Conservation (phyloP, 2,113 vertebrate species). For the Gnathonemus longibarbis region DNA sequence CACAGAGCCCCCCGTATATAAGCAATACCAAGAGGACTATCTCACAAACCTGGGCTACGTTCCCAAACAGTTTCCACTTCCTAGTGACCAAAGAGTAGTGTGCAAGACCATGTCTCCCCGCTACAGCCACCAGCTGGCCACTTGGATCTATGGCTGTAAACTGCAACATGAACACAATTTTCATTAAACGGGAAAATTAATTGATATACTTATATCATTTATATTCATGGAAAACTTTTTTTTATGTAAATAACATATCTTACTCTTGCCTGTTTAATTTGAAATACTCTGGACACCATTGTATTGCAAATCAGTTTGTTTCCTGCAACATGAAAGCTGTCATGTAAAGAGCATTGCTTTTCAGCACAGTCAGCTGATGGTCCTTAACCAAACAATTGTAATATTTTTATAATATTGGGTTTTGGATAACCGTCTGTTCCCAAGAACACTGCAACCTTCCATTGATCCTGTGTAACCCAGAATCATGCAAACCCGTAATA, state of each 20-base stretch:
- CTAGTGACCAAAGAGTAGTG: slow-evolving; percentile 92
- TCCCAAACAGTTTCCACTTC: slow-evolving; percentile 98
- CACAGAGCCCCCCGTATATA: neutral
- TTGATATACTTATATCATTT: neutral
- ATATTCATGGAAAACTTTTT: neutral
- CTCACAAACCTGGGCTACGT: slow-evolving; percentile 82
- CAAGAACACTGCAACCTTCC: neutral
- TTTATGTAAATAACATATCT: neutral
- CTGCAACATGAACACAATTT: slow-evolving; percentile 45
- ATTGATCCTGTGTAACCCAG: neutral
- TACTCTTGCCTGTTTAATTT: neutral
- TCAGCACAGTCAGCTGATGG: neutral
- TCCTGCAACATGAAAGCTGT: neutral
- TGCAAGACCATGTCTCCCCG: slow-evolving; percentile 91
- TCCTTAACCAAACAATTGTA: neutral
- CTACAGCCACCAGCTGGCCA: slow-evolving; percentile 89
- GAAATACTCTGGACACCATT: neutral
- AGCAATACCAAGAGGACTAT: neutral
- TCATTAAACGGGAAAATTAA: neutral
- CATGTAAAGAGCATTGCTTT: neutral
- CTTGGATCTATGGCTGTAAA: slow-evolving; percentile 91
- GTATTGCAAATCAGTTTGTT: neutral
- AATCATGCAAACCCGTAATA: neutral
- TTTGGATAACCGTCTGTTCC: neutral
- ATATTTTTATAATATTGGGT: neutral